Evolutionary conservation across 2,113 vertebrate species (phyloP).

Genomic region (Lampris incognitus): DNA sequence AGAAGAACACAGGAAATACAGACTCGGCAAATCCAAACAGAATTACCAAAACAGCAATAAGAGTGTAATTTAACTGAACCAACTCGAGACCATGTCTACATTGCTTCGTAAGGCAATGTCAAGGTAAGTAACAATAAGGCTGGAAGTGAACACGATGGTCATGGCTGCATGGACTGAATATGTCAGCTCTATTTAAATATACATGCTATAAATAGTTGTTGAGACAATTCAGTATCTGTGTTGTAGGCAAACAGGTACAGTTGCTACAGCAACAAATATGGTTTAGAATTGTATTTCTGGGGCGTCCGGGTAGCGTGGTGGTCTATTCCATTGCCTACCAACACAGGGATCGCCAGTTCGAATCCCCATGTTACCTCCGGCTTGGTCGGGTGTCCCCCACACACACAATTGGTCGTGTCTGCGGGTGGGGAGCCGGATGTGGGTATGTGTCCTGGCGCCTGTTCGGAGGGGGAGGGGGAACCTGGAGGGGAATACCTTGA

Average conservation of each 20-base stretch:
- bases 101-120: slow-evolving; percentile 69
- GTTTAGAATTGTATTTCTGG: not conserved
- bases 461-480: no score
- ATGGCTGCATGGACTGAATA: slow-evolving; percentile 71
- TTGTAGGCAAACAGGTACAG: slow-evolving; percentile 49
- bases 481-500: no score
- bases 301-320: no score
- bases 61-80: slow-evolving; percentile 44
- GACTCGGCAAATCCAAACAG: slow-evolving; percentile 13
- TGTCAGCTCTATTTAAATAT: slow-evolving; percentile 69
- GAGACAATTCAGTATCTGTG: slow-evolving; percentile 30
- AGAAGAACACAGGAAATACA: not conserved
- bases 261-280: slow-evolving; percentile 29
- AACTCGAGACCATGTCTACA: slow-evolving; percentile 29
- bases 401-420: no score
- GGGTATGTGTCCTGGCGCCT: no score
- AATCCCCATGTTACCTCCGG: no score
- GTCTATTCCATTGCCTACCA: no score
- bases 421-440: no score
- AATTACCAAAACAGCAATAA: slow-evolving; percentile 31
- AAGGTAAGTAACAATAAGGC: slow-evolving; percentile 66
- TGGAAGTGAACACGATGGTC: slow-evolving; percentile 54
- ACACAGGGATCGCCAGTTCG: no score
- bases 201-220: slow-evolving; percentile 56
- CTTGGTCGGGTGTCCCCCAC: no score